Evolutionary conservation across 2,113 vertebrate genomes (phyloP), one percentile per base, ranked within the genome.

Genomic region (Guaruba guarouba): DNA sequence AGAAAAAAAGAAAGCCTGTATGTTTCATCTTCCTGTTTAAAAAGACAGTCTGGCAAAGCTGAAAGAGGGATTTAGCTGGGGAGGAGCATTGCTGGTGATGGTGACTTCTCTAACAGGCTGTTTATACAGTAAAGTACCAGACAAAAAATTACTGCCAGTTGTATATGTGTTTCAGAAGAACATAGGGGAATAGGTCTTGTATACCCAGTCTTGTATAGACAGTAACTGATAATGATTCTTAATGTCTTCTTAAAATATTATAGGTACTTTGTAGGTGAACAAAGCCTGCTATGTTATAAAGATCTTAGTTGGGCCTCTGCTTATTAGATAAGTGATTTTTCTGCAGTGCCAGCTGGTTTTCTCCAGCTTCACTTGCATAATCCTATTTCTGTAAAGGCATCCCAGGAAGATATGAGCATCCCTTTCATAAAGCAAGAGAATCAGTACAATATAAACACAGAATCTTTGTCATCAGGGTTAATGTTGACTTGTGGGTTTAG

Each of bases 121-220:
- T 96, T 94, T 93, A 88, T 76, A 92, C 27, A 73, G 62, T 25
- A 24, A 93, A 86, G 82, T 80, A 93, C 68, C 59, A 82, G 69
- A 17, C 37, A 79, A n/a, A 91, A 90, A 78, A 44, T 48, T 39
- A 43, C 66, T 84, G 66, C 33, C 48, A 79, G 23, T n/a, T 92
- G 62, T 92, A 6, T 89, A 70, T 35, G 16, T 54, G 9, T 69
- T 79, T 69, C 81, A 82, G 91, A 49, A 88, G 75, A 85, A 33
- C 62, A 24, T 0, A 69, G 43, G 33, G 22, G 44, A 87, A n/a
- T 20, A 62, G 59, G 29, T 79, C 39, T 37, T 79, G 27, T 61
- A 3, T 5, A 81, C 31, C 48, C 43, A 85, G n/a, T 31, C 51
- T 64, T 63, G 70, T 76, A 37, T 3, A 88, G 59, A n/a, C 68